phyloP scores from a whole-genome alignment of 2,888 invertebrate species.

The Tipula lateralis region DNA sequence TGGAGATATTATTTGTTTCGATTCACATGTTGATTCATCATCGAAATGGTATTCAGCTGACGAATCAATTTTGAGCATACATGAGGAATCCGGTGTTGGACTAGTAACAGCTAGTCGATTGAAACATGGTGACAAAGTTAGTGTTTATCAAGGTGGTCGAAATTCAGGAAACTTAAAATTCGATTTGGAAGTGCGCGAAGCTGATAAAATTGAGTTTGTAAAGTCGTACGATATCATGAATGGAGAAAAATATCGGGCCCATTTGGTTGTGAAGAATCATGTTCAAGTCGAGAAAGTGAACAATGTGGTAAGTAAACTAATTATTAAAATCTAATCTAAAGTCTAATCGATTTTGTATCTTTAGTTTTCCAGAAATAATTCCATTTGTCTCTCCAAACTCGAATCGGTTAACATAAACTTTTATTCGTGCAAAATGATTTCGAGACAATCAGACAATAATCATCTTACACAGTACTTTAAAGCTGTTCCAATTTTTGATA shows the following conservation, averaged over 20 bases:
- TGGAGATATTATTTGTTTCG: constrained; percentile 64
- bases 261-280: constrained; percentile 48
- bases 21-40: constrained; percentile 47
- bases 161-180: constrained; percentile 45
- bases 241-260: constrained; percentile 44
- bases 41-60: constrained; percentile 48
- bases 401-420: constrained; percentile 41
- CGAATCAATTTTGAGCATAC: constrained; percentile 45
- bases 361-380: constrained; percentile 45
- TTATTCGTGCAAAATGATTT: constrained; percentile 44
- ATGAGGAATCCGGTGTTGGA: constrained; percentile 45
- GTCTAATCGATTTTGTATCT: constrained; percentile 32
- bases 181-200: constrained; percentile 49
- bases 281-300: constrained; percentile 47
- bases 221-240: constrained; percentile 48
- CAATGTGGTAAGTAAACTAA: constrained; percentile 45
- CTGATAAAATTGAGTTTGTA: constrained; percentile 48
- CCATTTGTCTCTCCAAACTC: constrained; percentile 43
- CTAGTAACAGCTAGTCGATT: constrained; percentile 43
- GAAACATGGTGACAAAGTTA: constrained; percentile 47
- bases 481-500: constrained; percentile 43
- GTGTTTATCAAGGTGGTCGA: constrained; percentile 45
- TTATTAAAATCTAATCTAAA: background rate
- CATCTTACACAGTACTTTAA: constrained; percentile 43
- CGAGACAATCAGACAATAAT: constrained; percentile 42